These are phyloP conservation scores for Zaprionus africanus DNA, from an alignment of 1,140 invertebrate species.

Conservation along the genomic window DNA sequence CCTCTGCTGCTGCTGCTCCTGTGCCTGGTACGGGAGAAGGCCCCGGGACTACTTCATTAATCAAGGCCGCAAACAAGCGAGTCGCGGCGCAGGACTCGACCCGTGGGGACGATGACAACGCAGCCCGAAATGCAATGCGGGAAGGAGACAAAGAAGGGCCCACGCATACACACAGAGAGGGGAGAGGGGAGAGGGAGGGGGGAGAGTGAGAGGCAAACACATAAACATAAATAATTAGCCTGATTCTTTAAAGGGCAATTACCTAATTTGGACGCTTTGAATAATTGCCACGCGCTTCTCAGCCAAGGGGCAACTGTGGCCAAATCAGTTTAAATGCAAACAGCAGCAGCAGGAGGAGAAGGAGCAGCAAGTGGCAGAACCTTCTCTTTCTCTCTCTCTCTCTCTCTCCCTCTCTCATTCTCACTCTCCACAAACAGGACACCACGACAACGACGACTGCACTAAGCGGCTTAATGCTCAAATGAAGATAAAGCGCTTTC, in stretches of 20 bases:
- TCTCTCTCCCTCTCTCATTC: too few species aligned
- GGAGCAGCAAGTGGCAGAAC: slow-evolving; percentile 3
- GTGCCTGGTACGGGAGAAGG: slow-evolving; percentile 33
- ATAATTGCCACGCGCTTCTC: slow-evolving; percentile 63
- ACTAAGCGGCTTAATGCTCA: slow-evolving; percentile 78
- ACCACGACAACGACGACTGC: slow-evolving; percentile 50
- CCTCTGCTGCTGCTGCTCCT: too few species aligned
- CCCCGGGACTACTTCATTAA: slow-evolving; percentile 80
- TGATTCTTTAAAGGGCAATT: slow-evolving; percentile 83
- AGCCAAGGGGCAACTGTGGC: slow-evolving; percentile 21
- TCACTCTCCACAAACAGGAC: background rate
- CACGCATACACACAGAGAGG: background rate
- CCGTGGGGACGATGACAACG: slow-evolving; percentile 46
- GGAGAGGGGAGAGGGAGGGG: background rate
- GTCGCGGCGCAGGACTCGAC: slow-evolving; percentile 8
- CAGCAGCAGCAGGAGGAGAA: slow-evolving; percentile 1
- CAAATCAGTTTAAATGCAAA: slow-evolving; percentile 65
- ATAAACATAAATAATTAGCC: slow-evolving; percentile 82
- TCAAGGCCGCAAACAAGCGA: slow-evolving; percentile 79
- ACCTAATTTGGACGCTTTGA: slow-evolving; percentile 81
- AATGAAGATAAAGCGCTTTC: slow-evolving; percentile 79
- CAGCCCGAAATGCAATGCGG: slow-evolving; percentile 57
- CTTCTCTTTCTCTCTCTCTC: background rate
- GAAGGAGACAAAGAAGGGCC: background rate
- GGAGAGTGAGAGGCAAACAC: slow-evolving; percentile 14